phyloP scores from a whole-genome alignment of 2,113 vertebrate species.

The Scomber scombrus region DNA sequence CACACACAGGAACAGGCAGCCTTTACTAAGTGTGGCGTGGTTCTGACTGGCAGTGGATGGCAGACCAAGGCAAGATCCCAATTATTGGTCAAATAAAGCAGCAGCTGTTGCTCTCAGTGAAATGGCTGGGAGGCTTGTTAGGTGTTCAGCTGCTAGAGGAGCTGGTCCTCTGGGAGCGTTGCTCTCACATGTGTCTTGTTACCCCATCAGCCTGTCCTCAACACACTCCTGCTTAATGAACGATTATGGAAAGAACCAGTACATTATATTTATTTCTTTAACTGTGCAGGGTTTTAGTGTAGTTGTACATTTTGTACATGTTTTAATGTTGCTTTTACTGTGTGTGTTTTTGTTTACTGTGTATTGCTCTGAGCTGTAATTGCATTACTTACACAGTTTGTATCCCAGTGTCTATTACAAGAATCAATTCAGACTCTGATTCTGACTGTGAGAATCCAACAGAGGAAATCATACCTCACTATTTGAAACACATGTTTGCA shows the following conservation, averaged over 20 bases:
- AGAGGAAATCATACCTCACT: background rate
- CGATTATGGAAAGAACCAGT: background rate
- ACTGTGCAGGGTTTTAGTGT: background rate
- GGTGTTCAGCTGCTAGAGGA: background rate
- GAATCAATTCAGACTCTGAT: conserved; percentile 25
- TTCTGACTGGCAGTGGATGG: conserved; percentile 29
- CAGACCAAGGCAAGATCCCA: conserved; percentile 32
- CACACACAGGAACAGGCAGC: background rate
- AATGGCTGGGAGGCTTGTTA: conserved; percentile 48
- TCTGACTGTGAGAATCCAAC: background rate
- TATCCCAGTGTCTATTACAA: background rate
- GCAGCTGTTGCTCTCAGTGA: background rate
- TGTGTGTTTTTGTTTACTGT: background rate
- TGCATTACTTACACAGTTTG: conserved; percentile 18
- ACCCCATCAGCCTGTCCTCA: conserved; percentile 6
- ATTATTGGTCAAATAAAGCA: conserved; percentile 37
- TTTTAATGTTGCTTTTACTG: background rate
- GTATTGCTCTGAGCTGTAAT: background rate
- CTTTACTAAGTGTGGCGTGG: background rate
- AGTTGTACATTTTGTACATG: background rate
- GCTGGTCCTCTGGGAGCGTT: conserved; percentile 25
- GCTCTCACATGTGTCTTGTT: conserved; percentile 6
- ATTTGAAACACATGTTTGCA: background rate
- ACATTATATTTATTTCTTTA: background rate
- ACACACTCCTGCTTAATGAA: background rate